These are phyloP conservation scores for Urocynchramus pylzowi DNA, from an alignment of 2,113 vertebrate species.

Conservation along the genomic window DNA sequence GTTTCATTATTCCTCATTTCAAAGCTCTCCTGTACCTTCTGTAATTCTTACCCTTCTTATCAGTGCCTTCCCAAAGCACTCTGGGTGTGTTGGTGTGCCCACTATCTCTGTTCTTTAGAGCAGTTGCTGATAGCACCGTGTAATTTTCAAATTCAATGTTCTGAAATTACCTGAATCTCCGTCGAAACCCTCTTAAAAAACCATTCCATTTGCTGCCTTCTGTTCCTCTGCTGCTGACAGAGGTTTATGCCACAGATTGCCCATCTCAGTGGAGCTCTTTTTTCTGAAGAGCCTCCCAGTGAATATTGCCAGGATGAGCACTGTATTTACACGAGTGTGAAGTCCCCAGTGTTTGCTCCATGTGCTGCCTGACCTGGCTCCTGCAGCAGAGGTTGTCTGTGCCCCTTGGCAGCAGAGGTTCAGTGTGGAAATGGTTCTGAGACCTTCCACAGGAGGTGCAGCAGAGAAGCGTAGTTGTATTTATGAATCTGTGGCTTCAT, in stretches of 20 bases:
- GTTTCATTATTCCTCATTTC: neutral
- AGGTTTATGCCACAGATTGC: neutral
- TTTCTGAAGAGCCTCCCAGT: neutral
- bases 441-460: neutral
- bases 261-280: neutral
- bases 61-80: neutral
- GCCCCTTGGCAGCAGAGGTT: neutral
- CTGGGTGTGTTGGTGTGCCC: neutral
- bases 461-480: neutral
- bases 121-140: neutral
- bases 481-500: neutral
- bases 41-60: neutral
- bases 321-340: neutral
- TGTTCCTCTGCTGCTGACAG: neutral
- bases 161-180: constrained; percentile 21
- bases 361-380: neutral
- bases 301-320: neutral
- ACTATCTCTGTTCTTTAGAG: neutral
- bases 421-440: neutral
- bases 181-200: neutral
- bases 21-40: neutral
- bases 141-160: constrained; percentile 4
- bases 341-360: neutral
- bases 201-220: neutral
- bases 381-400: no score